Evolutionary conservation across 2,888 invertebrate genomes (phyloP), one percentile per base, ranked within the genome.

Genomic region (Dione vanillae): DNA sequence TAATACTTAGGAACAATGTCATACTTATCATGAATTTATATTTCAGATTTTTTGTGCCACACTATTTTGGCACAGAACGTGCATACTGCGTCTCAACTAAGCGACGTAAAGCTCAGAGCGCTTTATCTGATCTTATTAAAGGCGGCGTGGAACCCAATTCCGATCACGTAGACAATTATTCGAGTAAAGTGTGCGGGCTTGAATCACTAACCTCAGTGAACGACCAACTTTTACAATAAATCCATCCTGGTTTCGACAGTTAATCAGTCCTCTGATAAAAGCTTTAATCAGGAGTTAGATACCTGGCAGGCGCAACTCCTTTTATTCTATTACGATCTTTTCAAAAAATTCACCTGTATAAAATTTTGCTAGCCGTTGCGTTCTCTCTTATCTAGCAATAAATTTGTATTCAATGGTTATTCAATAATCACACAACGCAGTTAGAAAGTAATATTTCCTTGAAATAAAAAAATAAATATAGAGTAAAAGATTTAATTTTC

Each of bases 151-250:
- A 85, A 85, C 85, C 81, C 82, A 83, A 92, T 92, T 92, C 92
- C 87, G 87, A 90, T 89, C 92, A 93, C 92, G 92, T 93, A 92
- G 91, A 92, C 92, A 93, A 93, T 93, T 92, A 92, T 93, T 90
- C 91, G 89, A 88, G 88, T 90, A 88, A 90, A 92, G 92, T 90
- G 92, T 88, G 91, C 90, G 87, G 89, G 88, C 89, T 90, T 89
- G 91, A 92, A 92, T 92, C 91, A 91, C 92, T 92, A 91, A 90
- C 90, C 91, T 90, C 89, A 86, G 83, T 82, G 91, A 90, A 91
- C 89, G 90, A 85, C 89, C 85, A 92, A 93, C 92, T 93, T 93
- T 93, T 90, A 92, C 92, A 92, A 93, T 93, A 92, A 93, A 92
- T 92, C 91, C 91, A 90, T 92, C 91, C 87, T 82, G 84, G 86